phyloP scores from a whole-genome alignment of 1,140 invertebrate genomes.

The Oscheius sp. region DNA sequence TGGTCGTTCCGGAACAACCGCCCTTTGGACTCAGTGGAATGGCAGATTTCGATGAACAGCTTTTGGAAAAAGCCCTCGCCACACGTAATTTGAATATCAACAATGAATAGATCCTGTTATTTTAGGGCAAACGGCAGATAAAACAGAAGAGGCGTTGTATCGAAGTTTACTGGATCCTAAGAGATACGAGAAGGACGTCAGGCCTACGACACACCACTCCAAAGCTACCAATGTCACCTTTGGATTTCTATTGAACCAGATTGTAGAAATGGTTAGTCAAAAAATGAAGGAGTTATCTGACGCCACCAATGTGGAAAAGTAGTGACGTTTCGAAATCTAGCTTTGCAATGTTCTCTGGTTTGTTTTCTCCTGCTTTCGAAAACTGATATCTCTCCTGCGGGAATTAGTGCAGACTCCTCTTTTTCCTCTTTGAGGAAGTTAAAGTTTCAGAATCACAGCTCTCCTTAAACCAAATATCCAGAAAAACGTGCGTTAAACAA shows the following conservation, averaged over 20 bases:
- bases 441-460: too few relatives aligned
- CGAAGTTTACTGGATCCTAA: conserved; percentile 46
- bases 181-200: conserved; percentile 55
- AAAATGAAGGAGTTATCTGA: not conserved
- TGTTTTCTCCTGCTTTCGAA: not conserved
- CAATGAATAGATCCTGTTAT: not conserved
- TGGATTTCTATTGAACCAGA: conserved; percentile 59
- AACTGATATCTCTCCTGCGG: too few relatives aligned
- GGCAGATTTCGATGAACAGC: not conserved
- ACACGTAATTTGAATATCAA: not conserved
- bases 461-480: too few relatives aligned
- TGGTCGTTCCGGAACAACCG: not conserved
- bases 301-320: not conserved
- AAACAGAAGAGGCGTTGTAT: conserved; percentile 56
- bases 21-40: not conserved
- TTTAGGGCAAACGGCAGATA: conserved; percentile 23
- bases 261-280: conserved; percentile 57
- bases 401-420: too few relatives aligned
- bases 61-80: not conserved
- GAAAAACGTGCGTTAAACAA: too few relatives aligned
- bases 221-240: conserved; percentile 59
- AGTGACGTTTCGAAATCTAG: not conserved
- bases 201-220: conserved; percentile 53
- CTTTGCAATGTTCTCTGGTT: too few relatives aligned
- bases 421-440: not conserved